Conservation (phyloP, 2,113 vertebrate species). For the Hippopotamus amphibius region DNA sequence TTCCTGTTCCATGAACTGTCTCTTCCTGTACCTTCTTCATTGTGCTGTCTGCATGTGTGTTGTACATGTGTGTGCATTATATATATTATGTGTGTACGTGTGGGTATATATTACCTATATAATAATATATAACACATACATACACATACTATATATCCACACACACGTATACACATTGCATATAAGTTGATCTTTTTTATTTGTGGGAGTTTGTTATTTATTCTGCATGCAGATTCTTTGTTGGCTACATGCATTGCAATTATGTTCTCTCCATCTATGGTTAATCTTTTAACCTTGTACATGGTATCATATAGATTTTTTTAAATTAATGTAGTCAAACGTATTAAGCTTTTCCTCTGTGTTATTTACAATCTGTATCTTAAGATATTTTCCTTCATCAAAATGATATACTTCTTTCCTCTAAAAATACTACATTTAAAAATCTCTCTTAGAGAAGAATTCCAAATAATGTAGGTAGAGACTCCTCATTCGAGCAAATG, state of each 20-base stretch:
- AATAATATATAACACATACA: neutral
- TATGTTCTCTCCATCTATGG: neutral
- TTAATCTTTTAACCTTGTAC: neutral
- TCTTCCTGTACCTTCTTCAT: neutral
- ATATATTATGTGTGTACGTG: neutral
- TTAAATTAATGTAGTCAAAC: neutral
- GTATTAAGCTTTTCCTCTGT: neutral
- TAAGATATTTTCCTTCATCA: neutral
- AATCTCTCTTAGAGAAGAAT: neutral
- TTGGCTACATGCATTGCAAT: neutral
- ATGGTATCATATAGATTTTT: neutral
- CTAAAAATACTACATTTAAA: neutral
- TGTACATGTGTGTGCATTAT: neutral
- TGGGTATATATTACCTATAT: neutral
- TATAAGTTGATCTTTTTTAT: neutral
- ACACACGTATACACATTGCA: neutral
- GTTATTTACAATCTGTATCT: neutral
- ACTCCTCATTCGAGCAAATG: neutral
- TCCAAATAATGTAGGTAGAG: neutral
- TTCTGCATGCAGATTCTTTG: neutral
- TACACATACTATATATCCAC: neutral
- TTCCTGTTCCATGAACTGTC: neutral
- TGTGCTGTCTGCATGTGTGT: neutral
- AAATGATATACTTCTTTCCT: neutral
- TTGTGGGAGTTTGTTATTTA: neutral